Evolutionary conservation across 2,797 vertebrate genomes (phyloP).

Genomic region (Pangasius krempfi): DNA sequence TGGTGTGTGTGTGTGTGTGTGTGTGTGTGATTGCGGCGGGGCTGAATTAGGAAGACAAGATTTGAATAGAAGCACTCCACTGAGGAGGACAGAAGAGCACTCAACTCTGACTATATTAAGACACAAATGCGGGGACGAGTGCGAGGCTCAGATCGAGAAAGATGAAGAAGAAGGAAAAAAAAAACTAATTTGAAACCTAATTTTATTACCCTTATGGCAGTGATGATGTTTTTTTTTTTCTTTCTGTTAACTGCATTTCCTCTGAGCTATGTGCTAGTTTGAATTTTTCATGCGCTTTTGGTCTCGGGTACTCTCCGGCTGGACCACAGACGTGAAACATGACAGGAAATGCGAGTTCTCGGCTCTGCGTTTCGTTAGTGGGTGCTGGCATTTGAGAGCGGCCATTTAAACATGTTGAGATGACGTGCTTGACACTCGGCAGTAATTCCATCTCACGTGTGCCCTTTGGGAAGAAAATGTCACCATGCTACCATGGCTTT

Average conservation of each 20-base stretch:
- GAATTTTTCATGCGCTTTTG: not conserved
- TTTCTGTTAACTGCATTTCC: slow-evolving; percentile 36
- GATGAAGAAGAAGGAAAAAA: slow-evolving; percentile 17
- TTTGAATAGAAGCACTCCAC: slow-evolving; percentile 73
- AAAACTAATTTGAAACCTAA: slow-evolving; percentile 63
- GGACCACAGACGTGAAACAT: slow-evolving; percentile 48
- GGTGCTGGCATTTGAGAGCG: slow-evolving; percentile 62
- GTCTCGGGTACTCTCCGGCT: not conserved
- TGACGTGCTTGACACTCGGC: slow-evolving; percentile 63
- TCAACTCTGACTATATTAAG: slow-evolving; percentile 73
- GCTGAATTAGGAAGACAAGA: slow-evolving; percentile 72
- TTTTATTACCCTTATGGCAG: slow-evolving; percentile 60
- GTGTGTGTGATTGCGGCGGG: slow-evolving; percentile 67
- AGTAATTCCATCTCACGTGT: slow-evolving; percentile 63
- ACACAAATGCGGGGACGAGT: slow-evolving; percentile 70
- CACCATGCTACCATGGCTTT: slow-evolving; percentile 57
- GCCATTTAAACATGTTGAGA: slow-evolving; percentile 63
- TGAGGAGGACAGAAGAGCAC: slow-evolving; percentile 74
- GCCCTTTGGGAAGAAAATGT: slow-evolving; percentile 69
- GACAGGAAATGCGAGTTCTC: slow-evolving; percentile 58
- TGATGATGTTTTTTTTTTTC: slow-evolving; percentile 61
- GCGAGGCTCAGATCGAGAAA: slow-evolving; percentile 71
- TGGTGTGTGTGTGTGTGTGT: slow-evolving; percentile 60
- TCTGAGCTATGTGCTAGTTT: not conserved
- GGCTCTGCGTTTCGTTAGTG: slow-evolving; percentile 28